Percentiles rank a stretch among this genome's conserved stretches.
Conservation (phyloP, 2,797 vertebrate genomes). For the Pipistrellus pipistrellus region DNA sequence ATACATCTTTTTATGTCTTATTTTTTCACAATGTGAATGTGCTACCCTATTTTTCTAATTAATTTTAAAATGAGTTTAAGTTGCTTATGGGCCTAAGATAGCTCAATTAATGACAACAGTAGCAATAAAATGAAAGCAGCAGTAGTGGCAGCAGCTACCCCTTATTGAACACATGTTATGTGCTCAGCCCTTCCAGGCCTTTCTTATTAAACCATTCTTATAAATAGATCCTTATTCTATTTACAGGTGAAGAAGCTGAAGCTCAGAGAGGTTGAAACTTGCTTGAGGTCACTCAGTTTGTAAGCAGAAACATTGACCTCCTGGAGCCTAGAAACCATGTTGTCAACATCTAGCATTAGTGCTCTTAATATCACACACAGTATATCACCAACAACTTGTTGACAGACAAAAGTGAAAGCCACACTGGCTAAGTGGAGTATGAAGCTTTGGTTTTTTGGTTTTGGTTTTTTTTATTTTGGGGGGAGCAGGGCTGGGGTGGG, state of each 20-base stretch:
- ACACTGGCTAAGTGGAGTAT: neutral
- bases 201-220: neutral
- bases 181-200: neutral
- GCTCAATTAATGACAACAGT: neutral
- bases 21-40: slow-evolving; percentile 43
- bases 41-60: neutral
- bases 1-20: neutral
- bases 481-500: too few relatives aligned
- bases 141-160: neutral
- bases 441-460: neutral
- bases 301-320: neutral
- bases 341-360: neutral
- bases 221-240: neutral
- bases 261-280: neutral
- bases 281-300: neutral
- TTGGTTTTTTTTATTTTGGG: neutral
- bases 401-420: neutral
- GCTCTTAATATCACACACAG: neutral
- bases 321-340: neutral
- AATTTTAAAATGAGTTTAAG: slow-evolving; percentile 24
- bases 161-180: neutral
- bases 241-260: neutral
- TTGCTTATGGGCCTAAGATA: neutral
- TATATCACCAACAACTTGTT: neutral
- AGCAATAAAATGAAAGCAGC: neutral